Base-by-base conservation (phyloP, 2,113 vertebrate species). In the Bufo gargarizans region DNA sequence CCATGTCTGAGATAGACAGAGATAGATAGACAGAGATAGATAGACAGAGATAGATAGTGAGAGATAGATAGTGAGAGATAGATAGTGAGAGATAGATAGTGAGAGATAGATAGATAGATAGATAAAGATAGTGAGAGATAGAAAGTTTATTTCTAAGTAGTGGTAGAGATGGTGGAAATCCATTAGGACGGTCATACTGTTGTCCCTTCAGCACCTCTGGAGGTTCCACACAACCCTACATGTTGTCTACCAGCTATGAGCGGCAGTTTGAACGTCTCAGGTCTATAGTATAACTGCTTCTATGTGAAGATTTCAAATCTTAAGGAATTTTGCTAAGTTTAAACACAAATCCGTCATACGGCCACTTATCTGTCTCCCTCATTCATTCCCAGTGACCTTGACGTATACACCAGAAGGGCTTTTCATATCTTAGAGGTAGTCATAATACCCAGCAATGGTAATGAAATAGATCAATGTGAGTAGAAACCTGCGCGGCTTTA, bases 321-420 rank as follows among this genome's bases (percentile, higher is more conserved):
- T 16, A 20, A 81, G 45, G 4, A 9, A 19, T 16, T 55, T 58
- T 47, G 33, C 56, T 81, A 45, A 58, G 45, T 81, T 81, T 81
- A 61, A 47, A 11, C 33, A 14, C 17, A 16, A 71, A n/a, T 9
- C 65, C 71, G 63, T 14, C 63, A 55, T 19, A 4, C 6, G 47
- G n/a, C 49, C 47, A 71, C 47, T 16, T 71, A 1, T 49, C 6
- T 69, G 45, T 71, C 19, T n/a, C 19, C 12, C 50, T 33, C 6
- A 45, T 81, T 45, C 6, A 53, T n/a, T 33, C 11, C 8, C 47
- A 53, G n/a, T 71, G 47, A 84, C 82, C 82, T 84, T 84, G 63
- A 45, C 69, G 20, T 55, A 84, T 33, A 47, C 81, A 22, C 45
- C 63, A 65, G 43, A 65, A 49, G 1, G 8, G 59, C 10, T 13